Evolutionary conservation across 23 tunicate species (phyloP), one percentile per base, ranked within the genome.

Genomic region (Trididemnum miniatum): DNA sequence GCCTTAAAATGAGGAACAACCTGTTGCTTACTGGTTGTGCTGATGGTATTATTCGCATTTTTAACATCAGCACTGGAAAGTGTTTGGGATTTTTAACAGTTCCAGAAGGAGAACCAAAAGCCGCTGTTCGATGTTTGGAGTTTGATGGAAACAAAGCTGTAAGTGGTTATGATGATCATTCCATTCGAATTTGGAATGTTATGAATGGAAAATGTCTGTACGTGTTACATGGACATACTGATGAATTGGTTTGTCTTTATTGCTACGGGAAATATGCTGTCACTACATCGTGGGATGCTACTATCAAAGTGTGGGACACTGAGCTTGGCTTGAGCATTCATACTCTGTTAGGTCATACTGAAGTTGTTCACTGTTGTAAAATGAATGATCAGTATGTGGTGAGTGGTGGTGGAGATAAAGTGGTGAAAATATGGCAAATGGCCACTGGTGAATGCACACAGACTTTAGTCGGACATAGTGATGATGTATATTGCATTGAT

Each of bases 361-460:
- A 92, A 83, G 97, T 92, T 40, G 92, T 92, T 51, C 97, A 92
- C 65, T 87, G 97, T 84, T 77, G 81, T 33, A 76, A 86, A 39
- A 60, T 86, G 30, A 82, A 92, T 79, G 85, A 83, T 24, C 83
- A 72, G 31, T 79, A 83, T 65, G 88, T 92, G 9, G 91, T 87
- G 34, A 92, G 88, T 59, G 97, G 97, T 24, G 97, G 97, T 25
- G 97, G 97, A 2, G 97, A 92, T 64, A 92, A 87, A 44, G 85
- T 92, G 34, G 35, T 92, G 0, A 92, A 92, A 62, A 82, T 92
- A 31, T 92, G 97, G 97, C 80, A 49, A 31, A 78, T 92, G 78
- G 88, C 72, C 20, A 72, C 60, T 37, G 97, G 97, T 1, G 85
- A 86, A 35, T 87, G 88, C 62, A 52, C 81, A 1, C 87, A 83